Evolutionary conservation across 1,140 invertebrate genomes (phyloP), one percentile per base, ranked within the genome.

Genomic region (Aplysia californica): DNA sequence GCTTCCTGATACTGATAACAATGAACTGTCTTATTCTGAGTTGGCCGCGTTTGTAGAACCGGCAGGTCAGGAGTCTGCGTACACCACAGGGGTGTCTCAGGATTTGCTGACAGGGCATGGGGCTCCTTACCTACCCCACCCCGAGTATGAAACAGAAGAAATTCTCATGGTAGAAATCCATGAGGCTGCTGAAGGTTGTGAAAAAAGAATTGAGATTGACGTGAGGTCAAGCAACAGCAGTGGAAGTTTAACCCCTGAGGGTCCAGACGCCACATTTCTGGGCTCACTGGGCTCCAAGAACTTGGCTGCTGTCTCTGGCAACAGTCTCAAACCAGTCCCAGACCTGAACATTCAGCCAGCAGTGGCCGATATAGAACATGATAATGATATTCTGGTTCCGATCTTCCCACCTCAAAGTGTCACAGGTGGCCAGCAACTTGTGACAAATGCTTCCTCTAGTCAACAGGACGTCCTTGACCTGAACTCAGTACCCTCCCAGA

Each of bases 161-260:
- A 69, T 69, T 31, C 20, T 69, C 31, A 69, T 50, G 2, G 35
- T 69, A 50, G 67, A 69, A 26, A 55, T 69, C 2, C 31, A 55
- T 18, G n/a, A 69, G 23, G 4, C 31, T 35, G 33, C 26, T 44
- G 2, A n/a, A 23, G 39, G 1, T 26, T 69, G 66, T 69, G 15
- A 50, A 5, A 44, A 50, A 50, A 23, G 20, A 23, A 29, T n/a
- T 1, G 66, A 69, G 0, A 3, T 1, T 2, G 15, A 36, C 15
- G 10, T 44, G 3, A 20, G 31, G 35, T 33, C 10, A 29, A n/a
- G n/a, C n/a, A n/a, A n/a, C n/a, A n/a, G n/a, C n/a, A n/a, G n/a
- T n/a, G n/a, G n/a, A n/a, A n/a, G n/a, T n/a, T n/a, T n/a, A n/a
- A n/a, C n/a, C 2, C 35, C 6, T 33, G 2, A 20, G 26, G n/a